Evolutionary conservation across 2,888 invertebrate species (phyloP).

Genomic region (Cancer borealis): DNA sequence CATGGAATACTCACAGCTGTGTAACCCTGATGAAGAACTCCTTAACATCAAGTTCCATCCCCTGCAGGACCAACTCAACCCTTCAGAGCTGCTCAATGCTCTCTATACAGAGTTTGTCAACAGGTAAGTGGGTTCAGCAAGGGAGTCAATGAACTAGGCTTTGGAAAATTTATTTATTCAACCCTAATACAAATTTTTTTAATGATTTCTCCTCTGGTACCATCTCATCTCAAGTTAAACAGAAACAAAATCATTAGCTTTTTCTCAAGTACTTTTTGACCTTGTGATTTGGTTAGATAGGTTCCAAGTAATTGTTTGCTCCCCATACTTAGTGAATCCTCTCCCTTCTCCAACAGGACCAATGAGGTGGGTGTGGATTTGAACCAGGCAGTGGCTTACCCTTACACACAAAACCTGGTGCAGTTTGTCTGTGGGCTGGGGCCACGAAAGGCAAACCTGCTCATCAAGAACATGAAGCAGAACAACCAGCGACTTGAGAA

Average conservation of each 20-base stretch:
- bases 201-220: too few species aligned
- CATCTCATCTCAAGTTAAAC: too few species aligned
- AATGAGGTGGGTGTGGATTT: constrained; percentile 99
- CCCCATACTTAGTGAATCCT: too few species aligned
- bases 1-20: constrained; percentile 96
- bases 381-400: constrained; percentile 93
- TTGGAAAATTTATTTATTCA: too few species aligned
- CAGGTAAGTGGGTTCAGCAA: constrained; percentile 64
- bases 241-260: too few species aligned
- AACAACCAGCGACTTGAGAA: constrained; percentile 95
- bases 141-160: neutral
- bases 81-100: constrained; percentile 75
- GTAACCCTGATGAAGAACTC: constrained; percentile 97
- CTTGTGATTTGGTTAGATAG: neutral
- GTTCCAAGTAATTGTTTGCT: neutral
- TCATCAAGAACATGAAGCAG: constrained; percentile 91
- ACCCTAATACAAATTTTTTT: too few species aligned
- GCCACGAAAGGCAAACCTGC: constrained; percentile 93
- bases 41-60: constrained; percentile 95
- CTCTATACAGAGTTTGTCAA: constrained; percentile 85
- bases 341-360: constrained; percentile 83
- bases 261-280: neutral
- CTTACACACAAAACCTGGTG: constrained; percentile 91
- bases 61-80: constrained; percentile 82
- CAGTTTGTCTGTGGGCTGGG: constrained; percentile 99